Evolutionary conservation across 1,140 invertebrate genomes (phyloP), one percentile per base, ranked within the genome.

Genomic region (Campodea augens): DNA sequence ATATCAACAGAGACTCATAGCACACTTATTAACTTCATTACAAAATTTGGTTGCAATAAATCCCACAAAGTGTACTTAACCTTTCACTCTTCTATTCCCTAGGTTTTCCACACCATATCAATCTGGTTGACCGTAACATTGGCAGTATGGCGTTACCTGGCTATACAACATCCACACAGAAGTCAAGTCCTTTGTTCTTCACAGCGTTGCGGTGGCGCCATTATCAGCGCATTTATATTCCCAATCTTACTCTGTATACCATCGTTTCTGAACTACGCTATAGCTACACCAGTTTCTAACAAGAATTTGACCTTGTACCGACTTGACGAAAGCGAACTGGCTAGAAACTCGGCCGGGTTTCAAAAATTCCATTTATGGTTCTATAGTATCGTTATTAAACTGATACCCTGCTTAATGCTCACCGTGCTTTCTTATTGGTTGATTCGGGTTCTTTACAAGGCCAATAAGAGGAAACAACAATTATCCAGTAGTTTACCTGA

Each of bases 321-420:
- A 52, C 72, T 85, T 1, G 73, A 72, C 44, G 56, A 70, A 15
- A 70, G 61, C 36, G 62, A 66, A 3, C 49, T 68, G n/a, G 73
- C 75, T 0, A 68, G 73, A 21, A 63, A 67, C 25, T 64, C 70
- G 50, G 57, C 70, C 44, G 63, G 68, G 15, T 60, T 69, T n/a
- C 54, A 73, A 50, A 70, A 70, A 32, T 56, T 77, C n/a, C 86
- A 87, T 57, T 89, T 91, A 58, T 91, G 85, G 85, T 70, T 86
- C 21, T 81, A 88, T 55, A 67, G 77, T 2, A 78, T 90, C 2
- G 65, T 88, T 18, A 78, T 89, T 5, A 91, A 91, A 56, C 64
- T 91, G 1, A 52, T 91, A 2, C 88, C 87, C 0, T 90, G 88
- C 52, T 62, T 75, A 3, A 74, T 85, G n/a, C 63, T 91, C 4